phyloP scores from a whole-genome alignment of 2,797 vertebrate genomes.

The Sebastes diaconus region DNA sequence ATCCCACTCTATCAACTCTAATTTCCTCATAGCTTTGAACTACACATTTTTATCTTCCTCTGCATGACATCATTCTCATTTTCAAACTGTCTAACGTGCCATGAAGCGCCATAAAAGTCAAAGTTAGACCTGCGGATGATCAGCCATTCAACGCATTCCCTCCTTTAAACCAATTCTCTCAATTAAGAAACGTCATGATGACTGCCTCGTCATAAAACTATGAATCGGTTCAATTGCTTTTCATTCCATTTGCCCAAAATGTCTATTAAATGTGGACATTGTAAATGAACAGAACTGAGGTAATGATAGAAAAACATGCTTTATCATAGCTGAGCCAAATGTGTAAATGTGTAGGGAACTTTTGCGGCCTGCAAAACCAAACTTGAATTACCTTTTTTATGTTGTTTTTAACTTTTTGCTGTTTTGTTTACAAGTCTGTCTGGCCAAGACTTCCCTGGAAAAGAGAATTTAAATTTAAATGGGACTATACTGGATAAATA shows the following conservation, averaged over 20 bases:
- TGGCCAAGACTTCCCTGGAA: neutral
- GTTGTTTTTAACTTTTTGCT: neutral
- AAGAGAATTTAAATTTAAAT: neutral
- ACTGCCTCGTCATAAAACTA: neutral
- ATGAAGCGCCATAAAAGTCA: slow-evolving; percentile 1
- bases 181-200: neutral
- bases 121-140: neutral
- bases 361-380: neutral
- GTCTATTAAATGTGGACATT: neutral
- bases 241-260: neutral
- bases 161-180: neutral
- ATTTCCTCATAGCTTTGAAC: slow-evolving; percentile 11
- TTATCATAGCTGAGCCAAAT: neutral
- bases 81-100: neutral
- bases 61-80: slow-evolving; percentile 3
- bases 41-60: slow-evolving; percentile 1
- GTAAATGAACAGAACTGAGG: neutral
- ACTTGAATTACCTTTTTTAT: neutral
- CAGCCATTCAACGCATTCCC: neutral
- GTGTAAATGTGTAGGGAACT: neutral
- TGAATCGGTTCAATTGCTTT: slow-evolving; percentile 3
- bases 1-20: slow-evolving; percentile 6
- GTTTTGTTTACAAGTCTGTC: neutral
- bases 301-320: neutral
- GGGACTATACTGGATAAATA: too few species aligned